Base-by-base conservation (phyloP, 2,888 invertebrate species). In the Drosophila pegasa region DNA sequence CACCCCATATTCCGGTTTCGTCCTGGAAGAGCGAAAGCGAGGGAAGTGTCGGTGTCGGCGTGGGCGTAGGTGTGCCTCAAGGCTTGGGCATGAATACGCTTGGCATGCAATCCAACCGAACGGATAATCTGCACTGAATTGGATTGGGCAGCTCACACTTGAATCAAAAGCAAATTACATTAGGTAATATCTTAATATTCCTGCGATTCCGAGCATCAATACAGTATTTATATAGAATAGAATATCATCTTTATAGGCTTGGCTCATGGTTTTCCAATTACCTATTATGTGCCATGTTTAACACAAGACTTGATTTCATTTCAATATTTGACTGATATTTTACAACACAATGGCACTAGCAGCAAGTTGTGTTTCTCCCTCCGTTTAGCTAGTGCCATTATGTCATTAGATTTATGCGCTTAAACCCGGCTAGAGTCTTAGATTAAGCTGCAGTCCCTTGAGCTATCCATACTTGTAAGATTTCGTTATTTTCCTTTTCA, bases 1-100 rank as follows among this genome's bases (percentile, higher is more conserved):
- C 97, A 29, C 97, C 97, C 7, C 97, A 97, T 91, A 97, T 97
- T 90, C 96, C 96, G 88, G 96, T 97, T 59, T 96, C 96, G 74
- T 97, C 97, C 66, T 97, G 97, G 97, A 97, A 97, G 92, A 97
- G 96, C 90, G 97, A 97, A 92, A 93, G 93, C 87, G 93, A 93
- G 60, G 88, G 87, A n/a, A 80, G 71, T 47, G 67, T 73, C 10
- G 71, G 67, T 12, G 56, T 73, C 0, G 61, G 60, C 12, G 87
- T 71, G 3, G 81, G 81, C 5, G 76, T 77, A 6, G 63, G 79
- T 20, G 76, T 88, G 20, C 71, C 79, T 5, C 63, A 76, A 3
- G 86, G 74, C 37, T 61, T 83, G 31, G 67, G 63, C 38, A 48
- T 89, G 8, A 77, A 81, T 9, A 62, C 88, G 7, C 69, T 89